A percentile compares a stretch with the other conserved stretches of the same genome.
Evolutionary conservation across 2,888 invertebrate species (phyloP).

Genomic region (Orthosia gothica): DNA sequence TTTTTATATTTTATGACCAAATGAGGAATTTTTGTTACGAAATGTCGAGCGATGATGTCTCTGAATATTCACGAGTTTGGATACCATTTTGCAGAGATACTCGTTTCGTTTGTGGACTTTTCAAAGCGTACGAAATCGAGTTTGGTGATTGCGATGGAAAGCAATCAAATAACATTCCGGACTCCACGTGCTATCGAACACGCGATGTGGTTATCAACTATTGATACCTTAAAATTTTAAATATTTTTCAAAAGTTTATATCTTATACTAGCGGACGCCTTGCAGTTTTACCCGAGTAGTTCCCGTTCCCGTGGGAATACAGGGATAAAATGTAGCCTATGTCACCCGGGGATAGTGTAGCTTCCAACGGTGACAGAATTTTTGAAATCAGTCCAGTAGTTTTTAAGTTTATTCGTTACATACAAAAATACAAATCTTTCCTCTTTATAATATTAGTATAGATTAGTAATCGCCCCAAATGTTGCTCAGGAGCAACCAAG

Average conservation of each 20-base stretch:
- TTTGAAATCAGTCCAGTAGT: no score
- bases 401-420: no score
- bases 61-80: conserved; percentile 39
- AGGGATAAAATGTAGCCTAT: no score
- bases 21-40: conserved; percentile 51
- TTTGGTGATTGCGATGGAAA: conserved; percentile 76
- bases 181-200: conserved; percentile 29
- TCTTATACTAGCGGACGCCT: no score
- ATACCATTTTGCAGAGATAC: conserved; percentile 33
- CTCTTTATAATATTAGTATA: no score
- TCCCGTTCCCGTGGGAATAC: no score
- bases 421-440: no score
- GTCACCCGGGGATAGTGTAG: no score
- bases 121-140: conserved; percentile 70
- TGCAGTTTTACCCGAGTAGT: no score
- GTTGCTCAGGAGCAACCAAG: background rate
- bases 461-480: background rate
- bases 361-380: no score
- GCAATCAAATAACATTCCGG: conserved; percentile 63
- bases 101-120: conserved; percentile 54
- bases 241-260: no score
- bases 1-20: conserved; percentile 31
- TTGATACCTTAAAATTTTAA: conserved; percentile 22
- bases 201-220: conserved; percentile 30
- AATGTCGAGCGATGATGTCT: conserved; percentile 28